phyloP scores from a whole-genome alignment of 2,113 vertebrate species.

The Hyperoodon ampullatus region DNA sequence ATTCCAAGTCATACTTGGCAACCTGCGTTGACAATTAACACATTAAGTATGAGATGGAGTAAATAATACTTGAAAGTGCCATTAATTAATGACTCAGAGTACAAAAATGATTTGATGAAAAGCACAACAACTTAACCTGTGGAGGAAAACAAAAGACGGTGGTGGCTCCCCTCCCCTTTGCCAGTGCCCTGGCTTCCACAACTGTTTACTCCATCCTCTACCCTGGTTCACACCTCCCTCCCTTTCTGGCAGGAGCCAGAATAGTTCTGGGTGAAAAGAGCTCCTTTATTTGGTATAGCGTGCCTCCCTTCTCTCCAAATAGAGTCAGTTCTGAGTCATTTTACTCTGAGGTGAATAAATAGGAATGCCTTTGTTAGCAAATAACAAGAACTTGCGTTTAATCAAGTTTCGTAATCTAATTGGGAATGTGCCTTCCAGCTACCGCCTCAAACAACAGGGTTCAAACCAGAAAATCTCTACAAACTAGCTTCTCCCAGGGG shows the following conservation, averaged over 20 bases:
- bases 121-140: not conserved
- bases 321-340: conserved; percentile 54
- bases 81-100: not conserved
- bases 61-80: not conserved
- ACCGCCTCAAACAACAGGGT: conserved; percentile 36
- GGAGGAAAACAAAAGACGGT: too few relatives aligned
- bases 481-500: not conserved
- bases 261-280: not conserved
- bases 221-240: not conserved
- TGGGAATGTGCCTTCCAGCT: conserved; percentile 33
- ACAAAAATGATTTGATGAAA: not conserved
- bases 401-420: conserved; percentile 15
- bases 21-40: not conserved
- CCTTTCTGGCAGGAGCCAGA: not conserved
- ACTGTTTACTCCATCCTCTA: not conserved
- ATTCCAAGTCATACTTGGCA: not conserved
- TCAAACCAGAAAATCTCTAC: not conserved
- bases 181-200: not conserved
- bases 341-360: conserved; percentile 47
- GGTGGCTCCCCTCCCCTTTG: not conserved
- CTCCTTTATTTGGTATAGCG: not conserved
- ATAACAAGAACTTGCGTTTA: conserved; percentile 5
- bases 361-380: conserved; percentile 32
- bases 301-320: conserved; percentile 10
- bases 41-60: not conserved